Base-by-base conservation (phyloP, 2,797 vertebrate genomes). In the Melanotaenia maccullochi region DNA sequence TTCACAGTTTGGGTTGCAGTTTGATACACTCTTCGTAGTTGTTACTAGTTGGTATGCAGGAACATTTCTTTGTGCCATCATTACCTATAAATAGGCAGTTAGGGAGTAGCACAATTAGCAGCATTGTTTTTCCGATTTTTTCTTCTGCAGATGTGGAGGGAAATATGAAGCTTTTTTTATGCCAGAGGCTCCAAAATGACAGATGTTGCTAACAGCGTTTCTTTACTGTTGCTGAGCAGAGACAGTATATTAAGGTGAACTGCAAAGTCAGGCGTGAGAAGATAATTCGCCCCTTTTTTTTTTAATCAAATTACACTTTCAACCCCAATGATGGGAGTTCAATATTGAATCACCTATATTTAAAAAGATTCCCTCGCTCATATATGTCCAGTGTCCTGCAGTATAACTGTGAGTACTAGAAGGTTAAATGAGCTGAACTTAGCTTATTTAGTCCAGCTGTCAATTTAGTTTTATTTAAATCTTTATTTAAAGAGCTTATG, bases 391-490 rank as follows among this genome's bases (percentile, higher is more conserved):
- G 22, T 18, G 8, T 40, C 42, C 14, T 24, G 11, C 13, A 44
- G 20, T 24, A 38, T 3, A 44, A 38, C 36, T 35, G 30, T 5
- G 13, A 36, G 0, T 52, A 25, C 11, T 67, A 54, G 62, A 63
- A 63, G 33, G 6, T 58, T 68, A 52, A 74, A 57, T 35, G 30
- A 60, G 28, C 3, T 25, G 2, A 66, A 54, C 13, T 25, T 47
- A n/a, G 44, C 44, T n/a, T 6, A 1, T n/a, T 25, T 54, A 24
- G 22, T 25, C 24, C n/a, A 22, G 56, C 54, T 30, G 22, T 8
- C 14, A 24, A 60, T 51, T 71, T 56, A 33, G 58, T 65, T 66
- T 61, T 25, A 65, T 38, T 72, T 75, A n/a, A 25, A 36, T 60
- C 64, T 73, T 67, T 73, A 61, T 38, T 75, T 59, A 12, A 22